These are phyloP conservation scores for Balanococcus diminutus DNA, from an alignment of 2,888 invertebrate species.

Conservation along the genomic window DNA sequence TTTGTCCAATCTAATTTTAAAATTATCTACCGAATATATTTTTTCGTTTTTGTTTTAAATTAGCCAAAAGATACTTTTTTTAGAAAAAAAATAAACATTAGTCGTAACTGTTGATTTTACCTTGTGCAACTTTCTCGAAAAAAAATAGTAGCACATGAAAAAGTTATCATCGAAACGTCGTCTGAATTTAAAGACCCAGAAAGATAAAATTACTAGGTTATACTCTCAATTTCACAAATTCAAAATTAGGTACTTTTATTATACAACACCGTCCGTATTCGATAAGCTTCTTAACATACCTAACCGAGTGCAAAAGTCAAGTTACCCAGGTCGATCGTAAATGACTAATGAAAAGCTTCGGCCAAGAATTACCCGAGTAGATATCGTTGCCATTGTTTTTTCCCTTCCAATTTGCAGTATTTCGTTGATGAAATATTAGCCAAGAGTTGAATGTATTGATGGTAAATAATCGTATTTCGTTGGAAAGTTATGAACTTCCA, in stretches of 20 bases:
- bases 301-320: neutral
- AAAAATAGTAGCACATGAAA: neutral
- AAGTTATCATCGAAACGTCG: slow-evolving; percentile 34
- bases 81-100: neutral
- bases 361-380: neutral
- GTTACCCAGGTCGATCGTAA: neutral
- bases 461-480: neutral
- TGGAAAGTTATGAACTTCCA: neutral
- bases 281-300: neutral
- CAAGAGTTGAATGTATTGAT: neutral
- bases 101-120: slow-evolving; percentile 10
- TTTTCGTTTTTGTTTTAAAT: slow-evolving; percentile 12
- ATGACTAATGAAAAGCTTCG: slow-evolving; percentile 6
- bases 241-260: neutral
- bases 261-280: neutral
- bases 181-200: neutral
- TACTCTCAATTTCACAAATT: neutral
- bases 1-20: slow-evolving; percentile 23
- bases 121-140: neutral
- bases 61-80: neutral
- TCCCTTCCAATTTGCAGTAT: neutral
- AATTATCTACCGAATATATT: slow-evolving; percentile 25
- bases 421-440: neutral
- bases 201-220: neutral
- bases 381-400: neutral